Conservation (phyloP, 2,888 invertebrate genomes). For the Drosophila neonasuta region DNA sequence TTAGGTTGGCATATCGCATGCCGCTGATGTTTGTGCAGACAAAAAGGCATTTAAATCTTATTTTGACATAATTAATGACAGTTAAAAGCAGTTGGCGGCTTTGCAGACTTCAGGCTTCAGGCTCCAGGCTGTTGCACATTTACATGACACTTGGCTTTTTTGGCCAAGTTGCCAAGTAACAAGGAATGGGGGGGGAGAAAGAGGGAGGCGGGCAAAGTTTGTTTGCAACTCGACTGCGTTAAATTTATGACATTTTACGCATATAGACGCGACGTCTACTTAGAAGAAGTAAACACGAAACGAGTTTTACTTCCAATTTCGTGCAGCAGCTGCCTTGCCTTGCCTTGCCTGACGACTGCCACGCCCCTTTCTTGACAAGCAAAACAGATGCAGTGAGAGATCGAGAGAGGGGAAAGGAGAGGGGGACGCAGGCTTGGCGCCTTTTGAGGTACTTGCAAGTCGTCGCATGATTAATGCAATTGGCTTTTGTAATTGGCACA, state of each 20-base stretch:
- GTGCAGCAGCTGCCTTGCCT: conserved; percentile 34
- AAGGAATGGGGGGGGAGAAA: background rate
- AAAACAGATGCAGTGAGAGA: conserved; percentile 53
- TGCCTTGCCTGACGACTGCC: conserved; percentile 21
- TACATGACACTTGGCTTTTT: conserved; percentile 69
- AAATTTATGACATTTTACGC: conserved; percentile 74
- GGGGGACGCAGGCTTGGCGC: conserved; percentile 26
- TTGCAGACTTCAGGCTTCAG: conserved; percentile 52
- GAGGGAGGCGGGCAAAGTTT: conserved; percentile 36
- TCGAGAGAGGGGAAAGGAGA: conserved; percentile 17
- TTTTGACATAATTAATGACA: conserved; percentile 80
- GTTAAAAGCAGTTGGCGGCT: conserved; percentile 77
- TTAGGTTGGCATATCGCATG: conserved; percentile 34
- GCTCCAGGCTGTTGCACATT: conserved; percentile 74
- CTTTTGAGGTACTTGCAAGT: conserved; percentile 49
- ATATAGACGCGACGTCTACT: conserved; percentile 41
- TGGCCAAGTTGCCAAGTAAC: conserved; percentile 12
- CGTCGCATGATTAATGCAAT: conserved; percentile 74
- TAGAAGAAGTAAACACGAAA: conserved; percentile 52
- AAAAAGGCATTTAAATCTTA: conserved; percentile 77
- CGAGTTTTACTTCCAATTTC: conserved; percentile 55
- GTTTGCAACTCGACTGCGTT: conserved; percentile 70
- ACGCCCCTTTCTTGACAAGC: conserved; percentile 73
- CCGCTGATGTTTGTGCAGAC: conserved; percentile 71
- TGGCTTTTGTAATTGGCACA: conserved; percentile 75